Evolutionary conservation across 2,113 vertebrate genomes (phyloP).

Genomic region (Micromys minutus): DNA sequence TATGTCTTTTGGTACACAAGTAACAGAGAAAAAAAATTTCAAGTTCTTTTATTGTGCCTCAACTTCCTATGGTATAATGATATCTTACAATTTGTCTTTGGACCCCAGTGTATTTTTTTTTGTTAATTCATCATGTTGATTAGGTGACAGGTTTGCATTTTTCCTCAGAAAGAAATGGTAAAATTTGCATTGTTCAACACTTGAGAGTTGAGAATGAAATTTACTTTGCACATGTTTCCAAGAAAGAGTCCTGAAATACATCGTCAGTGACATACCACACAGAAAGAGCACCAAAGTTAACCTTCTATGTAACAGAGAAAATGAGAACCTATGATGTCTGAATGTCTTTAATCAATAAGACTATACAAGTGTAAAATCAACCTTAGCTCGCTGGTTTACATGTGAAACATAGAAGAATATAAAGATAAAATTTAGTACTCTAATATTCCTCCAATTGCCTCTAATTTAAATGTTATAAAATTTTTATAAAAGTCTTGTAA

Average conservation of each 20-base stretch:
- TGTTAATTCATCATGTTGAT: slow-evolving; percentile 77
- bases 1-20: slow-evolving; percentile 19
- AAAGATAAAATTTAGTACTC: slow-evolving; percentile 44
- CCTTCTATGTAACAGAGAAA: slow-evolving; percentile 46
- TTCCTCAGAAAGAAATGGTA: slow-evolving; percentile 61
- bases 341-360: slow-evolving; percentile 52
- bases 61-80: slow-evolving; percentile 49
- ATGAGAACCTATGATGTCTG: slow-evolving; percentile 7
- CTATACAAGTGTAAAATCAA: background rate
- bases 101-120: slow-evolving; percentile 61
- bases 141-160: slow-evolving; percentile 77
- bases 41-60: slow-evolving; percentile 55
- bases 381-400: slow-evolving; percentile 4
- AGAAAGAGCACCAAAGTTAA: slow-evolving; percentile 58
- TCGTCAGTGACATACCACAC: slow-evolving; percentile 48
- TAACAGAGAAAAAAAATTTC: slow-evolving; percentile 51
- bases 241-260: slow-evolving; percentile 71
- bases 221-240: slow-evolving; percentile 69
- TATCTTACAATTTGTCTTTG: slow-evolving; percentile 67
- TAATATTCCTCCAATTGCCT: background rate
- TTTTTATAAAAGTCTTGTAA: slow-evolving; percentile 48
- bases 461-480: background rate
- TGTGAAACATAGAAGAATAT: slow-evolving; percentile 15
- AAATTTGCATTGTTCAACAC: slow-evolving; percentile 68
- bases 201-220: slow-evolving; percentile 56